A percentile compares a stretch with the other conserved stretches of the same genome.
phyloP scores from a whole-genome alignment of 2,113 vertebrate genomes.

The Bagarius yarrelli region DNA sequence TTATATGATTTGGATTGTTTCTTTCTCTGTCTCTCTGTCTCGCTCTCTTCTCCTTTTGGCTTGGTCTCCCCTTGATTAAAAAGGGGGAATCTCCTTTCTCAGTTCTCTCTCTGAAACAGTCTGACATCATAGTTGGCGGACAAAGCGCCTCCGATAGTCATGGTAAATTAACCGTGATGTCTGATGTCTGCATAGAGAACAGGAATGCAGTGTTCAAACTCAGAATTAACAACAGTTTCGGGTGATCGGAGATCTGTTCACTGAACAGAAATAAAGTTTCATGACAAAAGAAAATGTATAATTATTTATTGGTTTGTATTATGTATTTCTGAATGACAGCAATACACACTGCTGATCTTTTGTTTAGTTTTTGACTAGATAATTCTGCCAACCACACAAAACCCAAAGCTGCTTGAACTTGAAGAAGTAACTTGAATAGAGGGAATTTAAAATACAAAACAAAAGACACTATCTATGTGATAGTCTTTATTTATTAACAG shows the following conservation, averaged over 20 bases:
- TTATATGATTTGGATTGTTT: not conserved
- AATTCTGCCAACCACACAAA: not conserved
- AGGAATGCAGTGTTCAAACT: constrained; percentile 44
- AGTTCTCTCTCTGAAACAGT: constrained; percentile 40
- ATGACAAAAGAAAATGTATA: not conserved
- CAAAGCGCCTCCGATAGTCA: constrained; percentile 39
- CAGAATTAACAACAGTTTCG: constrained; percentile 16
- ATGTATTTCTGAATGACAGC: not conserved
- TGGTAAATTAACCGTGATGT: constrained; percentile 58
- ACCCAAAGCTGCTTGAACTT: not conserved
- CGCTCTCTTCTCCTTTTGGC: not conserved
- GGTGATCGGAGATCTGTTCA: not conserved
- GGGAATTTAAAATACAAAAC: too few species aligned
- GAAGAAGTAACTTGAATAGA: too few species aligned
- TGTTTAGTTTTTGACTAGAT: not conserved
- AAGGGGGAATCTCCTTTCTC: constrained; percentile 22
- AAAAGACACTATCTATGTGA: too few species aligned
- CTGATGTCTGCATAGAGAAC: constrained; percentile 51
- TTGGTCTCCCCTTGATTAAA: not conserved
- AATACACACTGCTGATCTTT: not conserved
- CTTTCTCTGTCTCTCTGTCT: not conserved
- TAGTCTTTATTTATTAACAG: not conserved
- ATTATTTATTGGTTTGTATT: not conserved
- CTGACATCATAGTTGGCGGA: constrained; percentile 58
- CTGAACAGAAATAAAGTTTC: not conserved